Evolutionary conservation across 2,888 invertebrate species (phyloP).

Genomic region (Sminthurinus aureus): DNA sequence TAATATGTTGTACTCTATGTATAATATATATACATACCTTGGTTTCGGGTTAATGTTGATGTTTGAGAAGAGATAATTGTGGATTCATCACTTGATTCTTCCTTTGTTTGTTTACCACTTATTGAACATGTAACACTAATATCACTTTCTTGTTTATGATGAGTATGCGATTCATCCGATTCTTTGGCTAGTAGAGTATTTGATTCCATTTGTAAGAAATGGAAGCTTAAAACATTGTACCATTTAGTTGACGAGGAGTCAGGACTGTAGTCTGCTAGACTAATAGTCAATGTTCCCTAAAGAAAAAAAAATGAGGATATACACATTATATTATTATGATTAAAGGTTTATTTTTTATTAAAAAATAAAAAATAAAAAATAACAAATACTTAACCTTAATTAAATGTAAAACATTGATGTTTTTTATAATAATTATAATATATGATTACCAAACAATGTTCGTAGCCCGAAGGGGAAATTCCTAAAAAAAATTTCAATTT

Average conservation of each 20-base stretch:
- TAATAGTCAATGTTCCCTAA: constrained; percentile 69
- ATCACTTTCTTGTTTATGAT: constrained; percentile 66
- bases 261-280: constrained; percentile 91
- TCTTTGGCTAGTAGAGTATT: constrained; percentile 18
- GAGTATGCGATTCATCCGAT: constrained; percentile 33
- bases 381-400: background rate
- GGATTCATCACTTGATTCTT: constrained; percentile 90
- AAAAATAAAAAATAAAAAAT: constrained; percentile 47
- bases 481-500: too few relatives aligned
- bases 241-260: constrained; percentile 83
- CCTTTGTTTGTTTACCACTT: constrained; percentile 64
- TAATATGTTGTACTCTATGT: background rate
- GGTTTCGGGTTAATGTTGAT: constrained; percentile 91
- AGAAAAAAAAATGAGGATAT: constrained; percentile 17
- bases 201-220: constrained; percentile 72
- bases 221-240: constrained; percentile 92
- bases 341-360: background rate
- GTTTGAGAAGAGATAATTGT: constrained; percentile 97
- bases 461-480: constrained; percentile 68
- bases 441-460: constrained; percentile 84
- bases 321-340: too few relatives aligned
- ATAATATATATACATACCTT: constrained; percentile 65
- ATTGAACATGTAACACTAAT: constrained; percentile 61
- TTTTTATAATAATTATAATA: background rate
- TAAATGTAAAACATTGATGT: too few relatives aligned